Conservation (phyloP, 2,797 vertebrate genomes). For the Myotis pilosus region DNA sequence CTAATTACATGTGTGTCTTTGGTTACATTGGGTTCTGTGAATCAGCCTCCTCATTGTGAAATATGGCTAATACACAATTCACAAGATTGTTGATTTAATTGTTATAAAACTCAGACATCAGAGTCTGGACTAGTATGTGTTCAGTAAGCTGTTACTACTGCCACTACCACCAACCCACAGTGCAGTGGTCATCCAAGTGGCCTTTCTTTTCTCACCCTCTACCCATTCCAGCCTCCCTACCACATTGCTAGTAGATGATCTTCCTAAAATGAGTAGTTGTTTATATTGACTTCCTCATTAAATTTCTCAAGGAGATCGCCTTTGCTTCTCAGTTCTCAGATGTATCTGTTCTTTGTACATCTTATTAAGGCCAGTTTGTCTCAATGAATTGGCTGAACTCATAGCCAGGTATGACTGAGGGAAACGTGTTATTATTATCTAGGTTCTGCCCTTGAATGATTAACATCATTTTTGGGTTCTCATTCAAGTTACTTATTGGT, state of each 20-base stretch:
- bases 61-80: neutral
- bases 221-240: neutral
- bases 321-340: neutral
- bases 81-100: neutral
- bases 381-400: neutral
- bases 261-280: neutral
- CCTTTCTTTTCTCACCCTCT: neutral
- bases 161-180: no score
- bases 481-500: neutral
- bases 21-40: neutral
- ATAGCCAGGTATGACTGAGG: neutral
- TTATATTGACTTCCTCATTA: neutral
- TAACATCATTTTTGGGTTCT: neutral
- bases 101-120: neutral
- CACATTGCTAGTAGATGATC: neutral
- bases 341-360: neutral
- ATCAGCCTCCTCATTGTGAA: neutral
- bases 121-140: neutral
- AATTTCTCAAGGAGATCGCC: neutral
- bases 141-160: neutral
- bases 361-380: neutral
- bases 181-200: neutral
- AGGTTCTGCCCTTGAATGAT: neutral
- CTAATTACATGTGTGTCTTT: neutral
- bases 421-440: neutral